Evolutionary conservation across 1,140 invertebrate species (phyloP).

Genomic region (Plectrocnemia conspersa): DNA sequence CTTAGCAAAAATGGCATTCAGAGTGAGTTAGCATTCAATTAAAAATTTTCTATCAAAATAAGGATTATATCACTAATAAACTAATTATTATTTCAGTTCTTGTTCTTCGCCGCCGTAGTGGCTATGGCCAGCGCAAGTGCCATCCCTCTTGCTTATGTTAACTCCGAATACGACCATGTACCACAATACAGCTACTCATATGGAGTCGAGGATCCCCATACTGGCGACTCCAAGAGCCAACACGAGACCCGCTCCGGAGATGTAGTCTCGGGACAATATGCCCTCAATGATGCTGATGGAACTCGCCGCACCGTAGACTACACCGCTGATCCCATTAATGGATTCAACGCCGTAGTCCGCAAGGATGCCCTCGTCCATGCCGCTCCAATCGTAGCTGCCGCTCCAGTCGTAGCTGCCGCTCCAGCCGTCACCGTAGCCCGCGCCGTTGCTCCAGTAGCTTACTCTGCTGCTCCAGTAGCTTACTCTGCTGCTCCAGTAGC

Average conservation of each 20-base stretch:
- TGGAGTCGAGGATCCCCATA: conserved; percentile 56
- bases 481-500: conserved; percentile 2
- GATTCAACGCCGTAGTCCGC: conserved; percentile 39
- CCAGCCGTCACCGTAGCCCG: conserved; percentile 48
- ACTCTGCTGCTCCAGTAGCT: conserved; percentile 22
- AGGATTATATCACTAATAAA: too few relatives aligned
- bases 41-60: too few relatives aligned
- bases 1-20: conserved; percentile 30
- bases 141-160: conserved; percentile 33
- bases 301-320: conserved; percentile 56
- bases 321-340: conserved; percentile 56
- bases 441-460: conserved; percentile 54
- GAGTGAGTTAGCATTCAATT: too few relatives aligned
- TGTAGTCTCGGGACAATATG: conserved; percentile 57
- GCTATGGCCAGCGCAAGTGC: conserved; percentile 33
- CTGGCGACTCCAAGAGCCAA: conserved; percentile 59
- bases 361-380: conserved; percentile 29
- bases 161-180: conserved; percentile 38
- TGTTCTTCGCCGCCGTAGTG: conserved; percentile 38
- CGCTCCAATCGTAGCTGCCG: conserved; percentile 25
- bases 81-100: conserved; percentile 39
- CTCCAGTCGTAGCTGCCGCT: conserved; percentile 40
- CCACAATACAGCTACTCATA: conserved; percentile 60
- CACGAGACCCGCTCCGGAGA: conserved; percentile 58
- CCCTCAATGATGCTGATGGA: conserved; percentile 56